A percentile compares a stretch with the other conserved stretches of the same genome.
phyloP scores from a whole-genome alignment of 2,113 vertebrate genomes.

The Ciconia stormi region DNA sequence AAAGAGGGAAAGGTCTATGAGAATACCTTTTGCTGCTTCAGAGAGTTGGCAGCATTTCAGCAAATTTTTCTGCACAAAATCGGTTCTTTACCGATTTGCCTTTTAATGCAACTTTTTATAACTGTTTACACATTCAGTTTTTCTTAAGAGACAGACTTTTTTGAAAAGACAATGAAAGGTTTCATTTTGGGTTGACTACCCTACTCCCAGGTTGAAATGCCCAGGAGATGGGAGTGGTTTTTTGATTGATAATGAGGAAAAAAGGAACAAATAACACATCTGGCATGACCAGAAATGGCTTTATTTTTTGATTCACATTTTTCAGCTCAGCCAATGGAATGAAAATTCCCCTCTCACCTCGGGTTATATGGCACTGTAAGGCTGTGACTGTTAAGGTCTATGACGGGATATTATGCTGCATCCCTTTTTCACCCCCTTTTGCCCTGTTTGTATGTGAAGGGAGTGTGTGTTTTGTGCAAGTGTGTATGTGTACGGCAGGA shows the following conservation, averaged over 20 bases:
- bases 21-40: not conserved
- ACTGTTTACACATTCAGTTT: not conserved
- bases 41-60: not conserved
- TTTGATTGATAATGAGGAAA: not conserved
- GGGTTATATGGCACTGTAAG: not conserved
- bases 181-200: not conserved
- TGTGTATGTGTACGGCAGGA: not conserved
- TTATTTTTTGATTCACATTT: not conserved
- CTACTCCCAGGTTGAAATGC: not conserved
- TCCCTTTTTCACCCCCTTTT: not conserved
- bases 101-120: not conserved
- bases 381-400: not conserved
- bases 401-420: not conserved
- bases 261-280: not conserved
- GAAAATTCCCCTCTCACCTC: not conserved
- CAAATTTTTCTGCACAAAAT: not conserved
- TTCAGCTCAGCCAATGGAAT: not conserved
- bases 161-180: not conserved
- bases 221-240: not conserved
- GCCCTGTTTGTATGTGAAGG: not conserved
- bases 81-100: not conserved
- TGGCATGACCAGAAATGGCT: not conserved
- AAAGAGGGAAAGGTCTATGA: not conserved
- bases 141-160: not conserved
- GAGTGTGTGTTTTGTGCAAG: not conserved